phyloP scores from a whole-genome alignment of 2,797 vertebrate species.

The Hypotaenidia philippensis region DNA sequence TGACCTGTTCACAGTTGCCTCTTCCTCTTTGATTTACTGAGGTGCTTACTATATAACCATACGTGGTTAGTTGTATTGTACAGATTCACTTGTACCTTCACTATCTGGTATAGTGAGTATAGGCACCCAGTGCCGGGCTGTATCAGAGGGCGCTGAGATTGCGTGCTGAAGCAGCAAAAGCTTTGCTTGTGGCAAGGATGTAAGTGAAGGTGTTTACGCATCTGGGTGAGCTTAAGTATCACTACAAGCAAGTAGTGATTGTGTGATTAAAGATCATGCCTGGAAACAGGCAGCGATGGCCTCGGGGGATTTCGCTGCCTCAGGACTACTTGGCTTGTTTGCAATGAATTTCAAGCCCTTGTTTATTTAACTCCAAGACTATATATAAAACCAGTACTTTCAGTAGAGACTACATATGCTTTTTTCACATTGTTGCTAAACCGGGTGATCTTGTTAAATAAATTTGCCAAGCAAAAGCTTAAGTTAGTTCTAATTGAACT shows the following conservation, averaged over 20 bases:
- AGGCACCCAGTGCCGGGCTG: neutral
- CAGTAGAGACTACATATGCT: neutral
- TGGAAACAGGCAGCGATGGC: neutral
- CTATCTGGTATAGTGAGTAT: neutral
- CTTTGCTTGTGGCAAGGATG: neutral
- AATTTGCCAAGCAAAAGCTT: too few relatives aligned
- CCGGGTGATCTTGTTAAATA: neutral
- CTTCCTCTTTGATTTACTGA: neutral
- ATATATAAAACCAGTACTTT: neutral
- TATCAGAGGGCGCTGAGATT: neutral
- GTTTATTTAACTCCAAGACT: neutral
- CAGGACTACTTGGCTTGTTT: neutral
- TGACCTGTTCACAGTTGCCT: neutral
- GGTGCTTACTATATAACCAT: rapidly evolving
- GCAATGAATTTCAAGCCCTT: neutral
- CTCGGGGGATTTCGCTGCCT: neutral
- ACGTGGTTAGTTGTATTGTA: too few relatives aligned
- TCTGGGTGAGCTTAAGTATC: neutral
- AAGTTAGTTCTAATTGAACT: neutral
- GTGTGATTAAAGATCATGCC: neutral
- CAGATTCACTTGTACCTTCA: neutral
- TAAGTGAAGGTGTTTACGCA: neutral
- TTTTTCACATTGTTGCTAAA: neutral
- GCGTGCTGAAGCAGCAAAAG: neutral
- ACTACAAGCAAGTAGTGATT: neutral